Base-by-base conservation (phyloP, 2,888 invertebrate species). In the Macrophya alboannulata region DNA sequence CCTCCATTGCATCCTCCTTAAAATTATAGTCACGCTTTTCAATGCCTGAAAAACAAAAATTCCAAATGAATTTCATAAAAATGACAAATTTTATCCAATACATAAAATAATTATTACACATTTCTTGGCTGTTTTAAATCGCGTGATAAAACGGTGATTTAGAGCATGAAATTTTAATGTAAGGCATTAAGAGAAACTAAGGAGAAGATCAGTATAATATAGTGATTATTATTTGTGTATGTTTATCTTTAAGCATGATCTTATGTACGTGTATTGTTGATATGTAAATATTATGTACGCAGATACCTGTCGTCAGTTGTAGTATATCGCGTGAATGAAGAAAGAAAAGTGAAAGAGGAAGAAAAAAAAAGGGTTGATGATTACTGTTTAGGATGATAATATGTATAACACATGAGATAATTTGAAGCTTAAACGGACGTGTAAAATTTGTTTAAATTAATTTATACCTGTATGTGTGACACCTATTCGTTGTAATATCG, bases 1-100 rank as follows among this genome's bases (percentile, higher is more conserved):
- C 92, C 90, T 92, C 93, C 93, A 93, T 93, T 88, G 91, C 92
- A 92, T 91, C 87, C 89, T 90, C 88, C 88, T 40, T 6, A 81
- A 37, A 51, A 62, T 62, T 12, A 6, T n/a, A n/a, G 17, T 55
- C 55, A 55, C 55, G 17, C 9, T 25, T 25, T 62, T 62, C 62
- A 25, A 21, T 25, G 25, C 21, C 59, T 43, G 17, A 17, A 10
- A 21, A 55, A 8, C 12, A 62, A 21, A 25, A 25, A 25, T 45
- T 74, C 72, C 45, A 1, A 17, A 25, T 37, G 37, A 37, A 55
- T 62, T n/a, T 81, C 12, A 17, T 12, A 43, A 43, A 12, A 59
- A 81, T 15, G 21, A 5, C 21, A 4, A n/a, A 12, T 12, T 43
- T 15, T 59, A 31, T n/a, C n/a, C 10, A 10, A 68, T 68, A 5